A percentile compares a stretch with the other conserved stretches of the same genome.
Evolutionary conservation across 2,888 invertebrate genomes (phyloP).

Genomic region (Stenolophus ochropezus): DNA sequence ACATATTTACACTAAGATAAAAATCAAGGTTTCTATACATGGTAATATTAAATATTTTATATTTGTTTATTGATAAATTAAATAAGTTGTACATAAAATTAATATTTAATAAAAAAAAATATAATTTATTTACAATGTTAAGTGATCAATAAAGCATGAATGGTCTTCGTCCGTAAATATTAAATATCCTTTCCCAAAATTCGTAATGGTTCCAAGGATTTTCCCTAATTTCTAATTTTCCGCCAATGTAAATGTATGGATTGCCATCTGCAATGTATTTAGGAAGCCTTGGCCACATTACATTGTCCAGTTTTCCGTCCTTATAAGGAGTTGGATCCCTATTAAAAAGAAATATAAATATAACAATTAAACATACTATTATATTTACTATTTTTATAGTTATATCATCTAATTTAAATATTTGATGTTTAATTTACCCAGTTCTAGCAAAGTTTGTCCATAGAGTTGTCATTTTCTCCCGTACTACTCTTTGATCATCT

Average conservation of each 20-base stretch:
- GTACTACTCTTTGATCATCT: background rate
- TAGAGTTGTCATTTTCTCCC: slow-evolving; percentile 30
- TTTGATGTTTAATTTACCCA: background rate
- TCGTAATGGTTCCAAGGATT: background rate
- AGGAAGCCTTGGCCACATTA: background rate
- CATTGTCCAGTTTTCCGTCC: background rate
- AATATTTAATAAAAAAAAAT: background rate
- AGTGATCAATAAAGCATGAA: background rate
- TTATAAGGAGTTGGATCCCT: background rate
- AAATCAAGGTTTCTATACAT: too few relatives aligned
- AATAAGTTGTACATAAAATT: too few relatives aligned
- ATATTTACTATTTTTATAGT: too few relatives aligned
- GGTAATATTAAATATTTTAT: too few relatives aligned
- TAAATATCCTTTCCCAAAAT: background rate
- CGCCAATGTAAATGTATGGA: background rate
- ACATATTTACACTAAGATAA: too few relatives aligned
- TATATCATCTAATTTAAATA: too few relatives aligned
- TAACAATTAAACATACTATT: too few relatives aligned
- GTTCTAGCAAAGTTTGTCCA: slow-evolving; percentile 38
- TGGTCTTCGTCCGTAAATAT: background rate
- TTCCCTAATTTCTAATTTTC: background rate
- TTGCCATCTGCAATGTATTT: background rate
- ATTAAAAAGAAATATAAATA: too few relatives aligned
- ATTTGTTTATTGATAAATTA: too few relatives aligned
- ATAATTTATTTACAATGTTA: background rate